Conservation (phyloP, 1,140 invertebrate genomes). For the Brachionus manjavacas region DNA sequence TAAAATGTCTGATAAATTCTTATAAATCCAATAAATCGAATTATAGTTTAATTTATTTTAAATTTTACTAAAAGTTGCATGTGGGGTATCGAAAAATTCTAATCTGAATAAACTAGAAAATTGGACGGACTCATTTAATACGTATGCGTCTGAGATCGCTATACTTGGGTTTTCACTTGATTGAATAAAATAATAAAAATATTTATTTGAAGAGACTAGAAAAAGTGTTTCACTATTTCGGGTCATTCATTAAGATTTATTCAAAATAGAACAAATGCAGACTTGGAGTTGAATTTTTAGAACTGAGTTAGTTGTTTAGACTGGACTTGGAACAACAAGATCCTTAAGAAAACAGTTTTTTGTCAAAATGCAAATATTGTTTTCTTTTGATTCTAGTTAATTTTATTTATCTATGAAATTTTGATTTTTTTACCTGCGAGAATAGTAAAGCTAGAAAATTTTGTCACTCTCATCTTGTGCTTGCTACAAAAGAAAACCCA, state of each 20-base stretch:
- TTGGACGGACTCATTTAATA: not conserved
- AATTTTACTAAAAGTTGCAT: not conserved
- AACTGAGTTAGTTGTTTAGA: not conserved
- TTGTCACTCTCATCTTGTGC: not conserved
- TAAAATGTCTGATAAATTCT: not conserved
- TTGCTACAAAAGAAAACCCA: not conserved
- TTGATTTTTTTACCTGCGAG: not conserved
- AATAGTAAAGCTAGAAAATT: not conserved
- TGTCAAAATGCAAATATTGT: not conserved
- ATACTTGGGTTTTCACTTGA: not conserved
- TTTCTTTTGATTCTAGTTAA: not conserved
- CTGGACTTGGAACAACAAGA: not conserved
- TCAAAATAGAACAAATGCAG: not conserved
- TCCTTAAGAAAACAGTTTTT: not conserved
- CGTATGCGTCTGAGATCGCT: not conserved
- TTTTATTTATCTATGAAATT: not conserved
- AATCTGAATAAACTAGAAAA: not conserved
- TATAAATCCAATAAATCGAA: not conserved
- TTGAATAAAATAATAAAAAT: slow-evolving; percentile 13
- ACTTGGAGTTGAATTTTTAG: not conserved
- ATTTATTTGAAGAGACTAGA: not conserved
- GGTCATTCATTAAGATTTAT: not conserved
- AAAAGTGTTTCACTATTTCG: not conserved
- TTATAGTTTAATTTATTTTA: not conserved
- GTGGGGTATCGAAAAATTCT: not conserved